phyloP scores from a whole-genome alignment of 2,888 invertebrate species.

The Nasonovia ribisnigri region DNA sequence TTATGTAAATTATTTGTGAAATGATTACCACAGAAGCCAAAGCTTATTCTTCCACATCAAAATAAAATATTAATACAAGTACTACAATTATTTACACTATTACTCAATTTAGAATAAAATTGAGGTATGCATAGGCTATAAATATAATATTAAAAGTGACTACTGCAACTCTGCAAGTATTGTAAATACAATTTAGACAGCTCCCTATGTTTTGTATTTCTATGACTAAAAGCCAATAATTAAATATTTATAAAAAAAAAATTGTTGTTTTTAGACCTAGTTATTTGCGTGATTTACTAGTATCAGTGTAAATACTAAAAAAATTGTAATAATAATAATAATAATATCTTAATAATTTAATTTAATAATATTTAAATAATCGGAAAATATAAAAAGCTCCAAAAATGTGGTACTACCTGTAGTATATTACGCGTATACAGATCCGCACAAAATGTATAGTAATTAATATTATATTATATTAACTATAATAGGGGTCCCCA shows the following conservation, averaged over 20 bases:
- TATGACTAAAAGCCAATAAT: not conserved
- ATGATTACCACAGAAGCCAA: not conserved
- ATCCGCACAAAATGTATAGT: not conserved
- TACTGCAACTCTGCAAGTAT: not conserved
- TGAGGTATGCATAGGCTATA: not conserved
- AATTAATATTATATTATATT: slow-evolving; percentile 4
- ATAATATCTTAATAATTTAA: not conserved
- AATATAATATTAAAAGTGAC: not conserved
- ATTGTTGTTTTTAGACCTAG: not conserved
- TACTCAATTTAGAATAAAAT: not conserved
- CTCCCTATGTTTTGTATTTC: not conserved
- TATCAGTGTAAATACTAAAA: not conserved
- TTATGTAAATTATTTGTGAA: not conserved
- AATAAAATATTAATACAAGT: not conserved
- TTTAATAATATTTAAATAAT: not conserved
- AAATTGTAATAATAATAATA: not conserved
- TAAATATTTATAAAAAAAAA: not conserved
- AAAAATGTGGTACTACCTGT: not conserved
- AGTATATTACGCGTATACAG: not conserved
- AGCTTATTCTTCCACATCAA: too few species aligned
- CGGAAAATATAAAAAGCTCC: not conserved
- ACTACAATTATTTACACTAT: not conserved
- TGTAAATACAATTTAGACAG: not conserved
- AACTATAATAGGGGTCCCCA: not conserved
- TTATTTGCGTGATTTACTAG: not conserved